Evolutionary conservation across 2,797 vertebrate genomes (phyloP).

Genomic region (Buceros bicornis): DNA sequence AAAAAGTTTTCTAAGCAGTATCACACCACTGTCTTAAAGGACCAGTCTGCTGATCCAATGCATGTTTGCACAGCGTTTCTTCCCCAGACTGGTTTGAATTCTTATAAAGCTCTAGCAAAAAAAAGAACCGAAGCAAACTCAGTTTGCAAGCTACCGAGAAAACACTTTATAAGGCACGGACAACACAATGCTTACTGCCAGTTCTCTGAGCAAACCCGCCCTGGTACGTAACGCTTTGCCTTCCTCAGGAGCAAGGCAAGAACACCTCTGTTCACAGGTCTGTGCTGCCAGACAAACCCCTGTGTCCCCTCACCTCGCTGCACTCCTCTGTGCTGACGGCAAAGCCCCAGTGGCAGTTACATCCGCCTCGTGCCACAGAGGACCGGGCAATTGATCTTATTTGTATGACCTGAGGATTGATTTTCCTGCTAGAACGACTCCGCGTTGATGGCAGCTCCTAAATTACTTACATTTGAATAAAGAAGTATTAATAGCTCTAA

Average conservation of each 20-base stretch:
- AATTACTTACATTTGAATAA: not conserved
- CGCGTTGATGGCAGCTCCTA: not conserved
- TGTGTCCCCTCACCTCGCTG: not conserved
- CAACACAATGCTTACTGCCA: fast-evolving
- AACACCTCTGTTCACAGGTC: not conserved
- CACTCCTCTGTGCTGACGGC: not conserved
- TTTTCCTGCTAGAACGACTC: not conserved
- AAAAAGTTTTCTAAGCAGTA: not conserved
- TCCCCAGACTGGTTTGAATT: not conserved
- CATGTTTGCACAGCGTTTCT: not conserved
- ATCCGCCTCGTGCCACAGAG: not conserved
- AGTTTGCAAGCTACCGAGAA: not conserved
- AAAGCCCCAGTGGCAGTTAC: not conserved
- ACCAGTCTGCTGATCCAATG: not conserved
- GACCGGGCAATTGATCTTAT: not conserved
- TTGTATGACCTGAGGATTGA: not conserved
- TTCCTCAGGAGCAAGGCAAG: not conserved
- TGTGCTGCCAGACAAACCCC: not conserved
- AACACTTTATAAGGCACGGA: not conserved
- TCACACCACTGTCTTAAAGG: not conserved
- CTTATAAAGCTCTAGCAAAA: not conserved
- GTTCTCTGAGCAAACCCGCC: not conserved
- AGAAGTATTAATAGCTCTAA: not conserved
- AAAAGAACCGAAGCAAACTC: not conserved
- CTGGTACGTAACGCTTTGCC: not conserved